Conservation (phyloP, 2,888 invertebrate species). For the Zygothrica quintamaculata region DNA sequence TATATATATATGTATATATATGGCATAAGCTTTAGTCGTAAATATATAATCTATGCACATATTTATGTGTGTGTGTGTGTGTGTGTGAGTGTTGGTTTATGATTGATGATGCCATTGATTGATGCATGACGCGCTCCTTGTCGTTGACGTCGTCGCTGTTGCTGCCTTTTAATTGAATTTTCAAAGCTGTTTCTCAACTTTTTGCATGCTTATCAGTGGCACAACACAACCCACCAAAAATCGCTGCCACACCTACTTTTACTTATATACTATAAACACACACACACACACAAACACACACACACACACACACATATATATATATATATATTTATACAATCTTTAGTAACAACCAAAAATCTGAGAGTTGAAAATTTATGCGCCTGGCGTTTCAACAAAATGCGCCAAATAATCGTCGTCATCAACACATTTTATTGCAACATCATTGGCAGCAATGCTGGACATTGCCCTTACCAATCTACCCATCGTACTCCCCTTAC, state of each 20-base stretch:
- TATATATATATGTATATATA: constrained; percentile 3
- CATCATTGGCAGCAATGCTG: constrained; percentile 60
- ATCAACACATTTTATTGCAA: constrained; percentile 75
- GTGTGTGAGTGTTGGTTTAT: constrained; percentile 54
- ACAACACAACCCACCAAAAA: constrained; percentile 41
- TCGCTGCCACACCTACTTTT: neutral
- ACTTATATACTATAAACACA: no score
- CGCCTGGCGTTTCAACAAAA: constrained; percentile 47
- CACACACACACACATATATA: neutral
- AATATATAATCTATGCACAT: constrained; percentile 7
- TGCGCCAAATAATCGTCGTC: constrained; percentile 71
- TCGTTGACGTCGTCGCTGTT: constrained; percentile 52
- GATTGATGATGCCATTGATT: constrained; percentile 77
- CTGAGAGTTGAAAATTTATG: constrained; percentile 62
- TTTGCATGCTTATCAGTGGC: constrained; percentile 70
- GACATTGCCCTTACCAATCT: neutral
- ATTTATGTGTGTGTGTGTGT: constrained; percentile 13
- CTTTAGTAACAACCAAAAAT: constrained; percentile 12
- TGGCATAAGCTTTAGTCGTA: constrained; percentile 3
- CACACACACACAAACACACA: no score
- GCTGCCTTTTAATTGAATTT: constrained; percentile 77
- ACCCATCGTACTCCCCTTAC: no score
- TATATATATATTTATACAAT: no score
- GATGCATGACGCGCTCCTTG: constrained; percentile 72
- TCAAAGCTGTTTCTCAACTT: constrained; percentile 58